phyloP scores from a whole-genome alignment of 2,113 vertebrate species.

The Ptilonorhynchus violaceus region DNA sequence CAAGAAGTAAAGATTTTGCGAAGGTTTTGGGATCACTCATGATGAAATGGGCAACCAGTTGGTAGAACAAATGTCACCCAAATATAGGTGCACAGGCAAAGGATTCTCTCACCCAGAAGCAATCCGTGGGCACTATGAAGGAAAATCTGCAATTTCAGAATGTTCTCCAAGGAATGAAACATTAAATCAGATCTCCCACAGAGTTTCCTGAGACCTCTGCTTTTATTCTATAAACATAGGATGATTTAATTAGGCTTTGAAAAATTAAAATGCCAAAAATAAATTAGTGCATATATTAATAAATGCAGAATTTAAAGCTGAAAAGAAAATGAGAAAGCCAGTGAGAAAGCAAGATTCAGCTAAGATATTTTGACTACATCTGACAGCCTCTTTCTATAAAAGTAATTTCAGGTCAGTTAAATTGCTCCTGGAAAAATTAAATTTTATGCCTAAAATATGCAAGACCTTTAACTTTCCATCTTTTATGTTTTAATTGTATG shows the following conservation, averaged over 20 bases:
- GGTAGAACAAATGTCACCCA: background rate
- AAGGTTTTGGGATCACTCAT: background rate
- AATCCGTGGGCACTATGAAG: background rate
- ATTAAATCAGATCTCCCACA: background rate
- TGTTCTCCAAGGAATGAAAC: background rate
- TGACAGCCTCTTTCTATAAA: background rate
- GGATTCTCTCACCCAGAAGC: background rate
- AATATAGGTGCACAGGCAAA: background rate
- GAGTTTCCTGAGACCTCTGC: background rate
- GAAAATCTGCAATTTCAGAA: background rate
- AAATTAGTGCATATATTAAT: background rate
- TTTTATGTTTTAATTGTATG: constrained; percentile 11
- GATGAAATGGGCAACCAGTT: background rate
- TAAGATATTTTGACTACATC: background rate
- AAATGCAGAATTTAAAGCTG: background rate
- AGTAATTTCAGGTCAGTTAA: background rate
- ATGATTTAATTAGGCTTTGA: background rate
- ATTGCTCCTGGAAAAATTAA: background rate
- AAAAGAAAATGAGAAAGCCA: background rate
- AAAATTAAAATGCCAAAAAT: background rate
- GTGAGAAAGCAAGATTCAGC: background rate
- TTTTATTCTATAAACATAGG: background rate
- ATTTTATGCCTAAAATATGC: background rate
- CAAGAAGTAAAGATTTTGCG: background rate
- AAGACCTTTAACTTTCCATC: constrained; percentile 1